Evolutionary conservation across 2,113 vertebrate species (phyloP).

Genomic region (Notothenia rossii): DNA sequence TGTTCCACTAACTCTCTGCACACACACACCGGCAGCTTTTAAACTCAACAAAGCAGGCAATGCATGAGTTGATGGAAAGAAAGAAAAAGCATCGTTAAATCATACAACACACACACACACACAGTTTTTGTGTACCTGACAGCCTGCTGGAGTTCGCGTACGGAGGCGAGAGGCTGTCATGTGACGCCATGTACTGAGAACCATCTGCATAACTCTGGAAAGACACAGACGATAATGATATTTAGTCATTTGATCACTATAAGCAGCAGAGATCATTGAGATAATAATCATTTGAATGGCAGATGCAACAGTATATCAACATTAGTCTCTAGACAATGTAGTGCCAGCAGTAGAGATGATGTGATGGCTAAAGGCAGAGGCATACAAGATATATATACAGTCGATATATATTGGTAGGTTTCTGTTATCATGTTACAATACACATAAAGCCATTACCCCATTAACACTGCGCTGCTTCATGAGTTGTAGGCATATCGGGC

Average conservation of each 20-base stretch:
- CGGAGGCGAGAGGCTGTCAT: conserved; percentile 95
- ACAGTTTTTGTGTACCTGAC: conserved; percentile 85
- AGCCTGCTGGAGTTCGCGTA: conserved; percentile 95
- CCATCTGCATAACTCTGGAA: conserved; percentile 92
- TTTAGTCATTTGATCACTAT: neutral
- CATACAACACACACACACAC: conserved; percentile 5
- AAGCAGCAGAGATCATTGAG: neutral
- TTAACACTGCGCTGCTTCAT: neutral
- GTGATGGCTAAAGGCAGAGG: too few relatives aligned
- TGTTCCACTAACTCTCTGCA: conserved; percentile 43
- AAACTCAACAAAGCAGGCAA: too few relatives aligned
- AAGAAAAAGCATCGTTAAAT: too few relatives aligned
- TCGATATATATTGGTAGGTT: neutral
- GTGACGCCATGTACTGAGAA: conserved; percentile 90
- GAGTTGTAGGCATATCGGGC: neutral
- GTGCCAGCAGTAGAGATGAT: too few relatives aligned
- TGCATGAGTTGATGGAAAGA: too few relatives aligned
- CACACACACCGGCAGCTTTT: neutral
- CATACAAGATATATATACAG: too few relatives aligned
- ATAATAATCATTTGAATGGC: neutral
- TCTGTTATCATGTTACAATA: neutral
- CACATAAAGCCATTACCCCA: neutral
- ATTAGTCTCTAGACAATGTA: too few relatives aligned
- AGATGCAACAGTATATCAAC: too few relatives aligned
- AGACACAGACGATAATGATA: conserved; percentile 7